These are phyloP conservation scores for Halesus radiatus DNA, from an alignment of 1,140 invertebrate genomes.

Conservation along the genomic window DNA sequence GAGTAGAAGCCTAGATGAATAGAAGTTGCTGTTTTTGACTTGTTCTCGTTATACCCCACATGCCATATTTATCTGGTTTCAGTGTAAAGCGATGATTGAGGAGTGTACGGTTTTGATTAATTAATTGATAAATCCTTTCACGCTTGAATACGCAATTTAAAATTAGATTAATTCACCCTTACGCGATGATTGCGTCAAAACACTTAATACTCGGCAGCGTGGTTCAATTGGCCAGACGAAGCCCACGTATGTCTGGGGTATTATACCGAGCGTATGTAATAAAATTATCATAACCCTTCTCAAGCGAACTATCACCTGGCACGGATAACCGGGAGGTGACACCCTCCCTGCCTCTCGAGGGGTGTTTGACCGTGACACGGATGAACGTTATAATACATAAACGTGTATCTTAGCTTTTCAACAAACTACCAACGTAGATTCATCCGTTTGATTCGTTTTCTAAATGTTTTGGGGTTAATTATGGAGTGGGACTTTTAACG, in stretches of 20 bases:
- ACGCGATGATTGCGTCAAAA: background rate
- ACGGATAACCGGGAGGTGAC: background rate
- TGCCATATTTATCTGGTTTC: too few relatives aligned
- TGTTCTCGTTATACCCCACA: too few relatives aligned
- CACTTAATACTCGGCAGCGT: background rate
- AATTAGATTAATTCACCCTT: slow-evolving; percentile 1
- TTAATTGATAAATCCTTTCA: background rate
- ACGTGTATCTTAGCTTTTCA: background rate
- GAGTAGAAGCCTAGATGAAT: too few relatives aligned
- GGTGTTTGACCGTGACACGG: background rate
- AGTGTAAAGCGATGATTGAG: too few relatives aligned
- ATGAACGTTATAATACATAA: background rate
- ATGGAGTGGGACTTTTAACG: too few relatives aligned
- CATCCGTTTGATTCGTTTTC: background rate
- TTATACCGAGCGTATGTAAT: slow-evolving; percentile 5
- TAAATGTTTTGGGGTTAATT: too few relatives aligned
- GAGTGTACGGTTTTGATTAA: too few relatives aligned
- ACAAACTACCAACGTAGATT: background rate
- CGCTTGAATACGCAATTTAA: background rate
- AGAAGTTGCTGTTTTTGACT: too few relatives aligned
- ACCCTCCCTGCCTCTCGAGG: background rate
- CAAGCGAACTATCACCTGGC: slow-evolving; percentile 2
- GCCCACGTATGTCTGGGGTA: background rate
- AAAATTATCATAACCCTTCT: slow-evolving; percentile 23
- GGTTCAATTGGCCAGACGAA: slow-evolving; percentile 19